Conservation (phyloP, 2,113 vertebrate genomes). For the Solenodon paradoxus region DNA sequence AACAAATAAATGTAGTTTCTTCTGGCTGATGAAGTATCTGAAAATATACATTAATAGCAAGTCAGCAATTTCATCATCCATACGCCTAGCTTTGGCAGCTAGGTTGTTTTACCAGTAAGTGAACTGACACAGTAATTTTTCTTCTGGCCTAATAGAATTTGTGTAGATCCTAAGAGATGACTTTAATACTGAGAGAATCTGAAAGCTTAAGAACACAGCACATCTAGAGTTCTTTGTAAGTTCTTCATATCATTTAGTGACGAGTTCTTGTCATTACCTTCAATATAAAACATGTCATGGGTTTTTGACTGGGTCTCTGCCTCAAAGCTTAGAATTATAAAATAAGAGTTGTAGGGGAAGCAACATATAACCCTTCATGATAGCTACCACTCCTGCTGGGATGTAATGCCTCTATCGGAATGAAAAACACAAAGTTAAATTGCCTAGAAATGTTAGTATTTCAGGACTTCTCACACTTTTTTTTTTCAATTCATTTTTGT, state of each 20-base stretch:
- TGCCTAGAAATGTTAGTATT: conserved; percentile 46
- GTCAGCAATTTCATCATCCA: not conserved
- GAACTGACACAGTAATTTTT: not conserved
- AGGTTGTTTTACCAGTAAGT: not conserved
- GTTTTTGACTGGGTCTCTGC: not conserved
- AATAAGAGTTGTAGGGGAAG: conserved; percentile 60
- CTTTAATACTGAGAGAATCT: not conserved
- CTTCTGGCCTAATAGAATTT: not conserved
- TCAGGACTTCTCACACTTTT: conserved; percentile 55
- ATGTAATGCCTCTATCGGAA: conserved; percentile 36
- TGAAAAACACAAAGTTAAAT: conserved; percentile 72
- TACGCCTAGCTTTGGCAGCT: not conserved
- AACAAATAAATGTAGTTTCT: not conserved
- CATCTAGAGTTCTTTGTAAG: not conserved
- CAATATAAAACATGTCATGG: not conserved
- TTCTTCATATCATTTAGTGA: too few species aligned
- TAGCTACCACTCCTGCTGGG: conserved; percentile 47
- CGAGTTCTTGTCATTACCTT: not conserved
- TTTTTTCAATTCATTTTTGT: conserved; percentile 53
- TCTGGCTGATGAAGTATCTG: conserved; percentile 2
- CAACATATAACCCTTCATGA: conserved; percentile 50
- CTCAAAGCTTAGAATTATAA: conserved; percentile 43
- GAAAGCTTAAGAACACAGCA: not conserved
- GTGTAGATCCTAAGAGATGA: not conserved
- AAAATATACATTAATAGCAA: not conserved